Conservation (phyloP, 2,888 invertebrate genomes). For the Ceratothoa steindachneri region DNA sequence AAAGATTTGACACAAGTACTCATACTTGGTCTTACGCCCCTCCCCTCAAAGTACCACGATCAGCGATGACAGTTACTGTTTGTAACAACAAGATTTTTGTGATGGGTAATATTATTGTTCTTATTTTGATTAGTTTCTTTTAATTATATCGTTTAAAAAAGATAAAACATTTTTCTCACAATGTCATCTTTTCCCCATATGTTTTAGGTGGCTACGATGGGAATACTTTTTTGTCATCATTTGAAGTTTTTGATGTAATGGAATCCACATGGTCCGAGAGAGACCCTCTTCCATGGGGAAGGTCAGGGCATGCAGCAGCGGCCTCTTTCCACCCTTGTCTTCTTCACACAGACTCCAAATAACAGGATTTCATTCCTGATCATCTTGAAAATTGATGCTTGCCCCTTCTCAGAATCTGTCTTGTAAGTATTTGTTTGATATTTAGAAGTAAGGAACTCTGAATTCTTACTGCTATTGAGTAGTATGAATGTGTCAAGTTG, state of each 20-base stretch:
- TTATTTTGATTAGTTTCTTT: neutral
- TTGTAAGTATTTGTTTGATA: too few species aligned
- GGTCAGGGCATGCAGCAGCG: conserved; percentile 88
- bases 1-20: conserved; percentile 79
- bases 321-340: conserved; percentile 59
- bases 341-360: neutral
- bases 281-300: conserved; percentile 72
- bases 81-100: conserved; percentile 83
- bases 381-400: too few species aligned
- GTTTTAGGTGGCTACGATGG: conserved; percentile 82
- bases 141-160: too few species aligned
- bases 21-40: conserved; percentile 73
- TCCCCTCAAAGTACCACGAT: conserved; percentile 72
- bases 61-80: conserved; percentile 81
- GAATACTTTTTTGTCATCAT: conserved; percentile 72
- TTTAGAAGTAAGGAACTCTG: too few species aligned
- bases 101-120: conserved; percentile 61
- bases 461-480: too few species aligned
- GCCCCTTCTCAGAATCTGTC: too few species aligned
- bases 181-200: too few species aligned
- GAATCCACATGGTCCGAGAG: conserved; percentile 72
- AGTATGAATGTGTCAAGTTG: too few species aligned
- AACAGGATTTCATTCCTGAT: too few species aligned
- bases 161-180: too few species aligned
- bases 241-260: conserved; percentile 81